Evolutionary conservation across 2,888 invertebrate genomes (phyloP).

Genomic region (Polymixis flavicincta): DNA sequence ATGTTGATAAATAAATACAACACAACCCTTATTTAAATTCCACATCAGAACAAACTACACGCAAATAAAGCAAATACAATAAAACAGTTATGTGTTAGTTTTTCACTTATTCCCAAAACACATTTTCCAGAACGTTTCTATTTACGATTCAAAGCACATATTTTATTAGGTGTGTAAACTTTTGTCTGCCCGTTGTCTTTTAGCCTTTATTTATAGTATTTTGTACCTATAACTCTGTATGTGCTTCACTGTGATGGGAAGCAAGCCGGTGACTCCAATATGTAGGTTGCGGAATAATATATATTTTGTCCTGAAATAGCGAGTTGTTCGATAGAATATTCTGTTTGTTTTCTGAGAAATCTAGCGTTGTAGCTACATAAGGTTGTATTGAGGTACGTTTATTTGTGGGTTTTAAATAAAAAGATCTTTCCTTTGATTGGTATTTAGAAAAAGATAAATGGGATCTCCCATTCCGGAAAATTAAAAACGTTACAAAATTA

Average conservation of each 20-base stretch:
- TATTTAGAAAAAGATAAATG: neutral
- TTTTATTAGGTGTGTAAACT: slow-evolving; percentile 67
- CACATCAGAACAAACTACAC: slow-evolving; percentile 39
- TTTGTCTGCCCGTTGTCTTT: slow-evolving; percentile 60
- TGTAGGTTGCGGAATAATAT: slow-evolving; percentile 36
- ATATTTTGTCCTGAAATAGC: slow-evolving; percentile 21
- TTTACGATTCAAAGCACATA: slow-evolving; percentile 66
- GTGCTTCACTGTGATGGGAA: slow-evolving; percentile 31
- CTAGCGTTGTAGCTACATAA: too few relatives aligned
- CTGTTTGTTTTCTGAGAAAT: slow-evolving; percentile 33
- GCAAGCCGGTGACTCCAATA: slow-evolving; percentile 30
- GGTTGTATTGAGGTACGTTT: neutral
- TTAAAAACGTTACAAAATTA: neutral
- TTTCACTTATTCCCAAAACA: slow-evolving; percentile 57
- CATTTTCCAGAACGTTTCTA: slow-evolving; percentile 48
- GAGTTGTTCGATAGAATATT: slow-evolving; percentile 27
- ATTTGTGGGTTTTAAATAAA: neutral
- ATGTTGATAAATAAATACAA: slow-evolving; percentile 14
- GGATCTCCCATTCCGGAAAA: neutral
- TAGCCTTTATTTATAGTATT: slow-evolving; percentile 55
- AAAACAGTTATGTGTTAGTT: slow-evolving; percentile 37
- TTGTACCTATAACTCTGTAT: slow-evolving; percentile 46
- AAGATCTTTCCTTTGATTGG: neutral
- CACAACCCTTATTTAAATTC: slow-evolving; percentile 33
- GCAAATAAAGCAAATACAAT: slow-evolving; percentile 38